A percentile compares a stretch with the other conserved stretches of the same genome.
phyloP scores from a whole-genome alignment of 2,888 invertebrate species.

The Drosophila pegasa region DNA sequence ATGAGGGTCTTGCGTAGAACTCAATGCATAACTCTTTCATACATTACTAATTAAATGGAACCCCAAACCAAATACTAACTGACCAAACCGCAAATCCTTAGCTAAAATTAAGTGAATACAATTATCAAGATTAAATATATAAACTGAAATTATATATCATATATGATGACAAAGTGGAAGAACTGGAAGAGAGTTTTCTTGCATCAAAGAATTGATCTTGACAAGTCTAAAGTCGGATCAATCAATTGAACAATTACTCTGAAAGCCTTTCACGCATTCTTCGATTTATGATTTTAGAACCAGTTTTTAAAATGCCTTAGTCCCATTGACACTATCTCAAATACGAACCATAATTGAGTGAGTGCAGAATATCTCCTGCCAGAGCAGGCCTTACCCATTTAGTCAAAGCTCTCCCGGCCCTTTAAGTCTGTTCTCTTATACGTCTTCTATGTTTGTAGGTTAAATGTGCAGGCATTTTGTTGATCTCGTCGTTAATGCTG shows the following conservation, averaged over 20 bases:
- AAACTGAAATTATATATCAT: no score
- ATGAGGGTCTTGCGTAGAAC: neutral
- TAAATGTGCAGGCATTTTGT: constrained; percentile 49
- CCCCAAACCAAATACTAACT: neutral
- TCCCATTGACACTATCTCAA: neutral
- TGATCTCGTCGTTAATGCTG: constrained; percentile 73
- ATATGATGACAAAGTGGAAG: no score
- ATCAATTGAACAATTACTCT: neutral
- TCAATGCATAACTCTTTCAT: neutral
- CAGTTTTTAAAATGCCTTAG: neutral
- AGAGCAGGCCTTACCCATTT: neutral
- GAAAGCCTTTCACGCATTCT: neutral
- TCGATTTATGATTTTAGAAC: neutral
- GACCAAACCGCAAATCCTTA: neutral
- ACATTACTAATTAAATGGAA: neutral
- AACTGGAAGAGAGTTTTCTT: no score
- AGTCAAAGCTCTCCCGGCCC: neutral
- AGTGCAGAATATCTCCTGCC: neutral
- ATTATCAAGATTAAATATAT: no score
- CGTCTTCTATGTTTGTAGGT: constrained; percentile 41
- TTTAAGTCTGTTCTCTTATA: constrained; percentile 3
- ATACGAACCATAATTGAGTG: neutral
- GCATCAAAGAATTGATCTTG: no score
- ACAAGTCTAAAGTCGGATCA: neutral
- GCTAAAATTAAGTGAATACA: neutral